Evolutionary conservation across 2,797 vertebrate genomes (phyloP).

Genomic region (Lacerta bilineata): DNA sequence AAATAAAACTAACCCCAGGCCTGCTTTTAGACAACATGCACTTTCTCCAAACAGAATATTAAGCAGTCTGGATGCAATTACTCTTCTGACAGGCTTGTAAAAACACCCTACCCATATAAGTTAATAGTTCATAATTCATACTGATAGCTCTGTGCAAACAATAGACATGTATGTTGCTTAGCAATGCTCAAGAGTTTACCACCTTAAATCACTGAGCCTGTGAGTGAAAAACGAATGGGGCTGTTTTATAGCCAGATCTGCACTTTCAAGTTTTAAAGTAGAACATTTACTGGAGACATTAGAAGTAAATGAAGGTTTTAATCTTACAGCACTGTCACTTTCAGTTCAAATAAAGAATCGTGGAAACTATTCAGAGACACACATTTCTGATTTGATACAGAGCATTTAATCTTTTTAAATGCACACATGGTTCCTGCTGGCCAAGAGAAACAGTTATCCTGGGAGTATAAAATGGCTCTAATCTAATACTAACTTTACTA

Average conservation of each 20-base stretch:
- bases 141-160: conserved; percentile 54
- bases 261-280: conserved; percentile 40
- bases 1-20: conserved; percentile 28
- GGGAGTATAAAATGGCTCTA: conserved; percentile 20
- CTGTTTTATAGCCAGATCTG: conserved; percentile 49
- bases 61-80: conserved; percentile 55
- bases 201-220: conserved; percentile 46
- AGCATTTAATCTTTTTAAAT: conserved; percentile 44
- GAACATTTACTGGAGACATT: conserved; percentile 41
- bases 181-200: conserved; percentile 56
- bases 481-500: conserved; percentile 10
- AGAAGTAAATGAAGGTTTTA: conserved; percentile 50
- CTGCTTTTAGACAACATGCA: conserved; percentile 28
- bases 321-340: conserved; percentile 39
- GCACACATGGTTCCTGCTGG: conserved; percentile 21
- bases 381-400: conserved; percentile 34
- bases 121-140: conserved; percentile 64
- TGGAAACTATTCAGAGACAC: conserved; percentile 29
- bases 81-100: conserved; percentile 36
- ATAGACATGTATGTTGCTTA: conserved; percentile 61
- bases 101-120: conserved; percentile 60
- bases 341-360: conserved; percentile 26
- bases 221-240: conserved; percentile 41
- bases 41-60: conserved; percentile 48
- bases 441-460: conserved; percentile 32